These are phyloP conservation scores for Todus mexicanus DNA, from an alignment of 2,797 vertebrate species.

Conservation along the genomic window DNA sequence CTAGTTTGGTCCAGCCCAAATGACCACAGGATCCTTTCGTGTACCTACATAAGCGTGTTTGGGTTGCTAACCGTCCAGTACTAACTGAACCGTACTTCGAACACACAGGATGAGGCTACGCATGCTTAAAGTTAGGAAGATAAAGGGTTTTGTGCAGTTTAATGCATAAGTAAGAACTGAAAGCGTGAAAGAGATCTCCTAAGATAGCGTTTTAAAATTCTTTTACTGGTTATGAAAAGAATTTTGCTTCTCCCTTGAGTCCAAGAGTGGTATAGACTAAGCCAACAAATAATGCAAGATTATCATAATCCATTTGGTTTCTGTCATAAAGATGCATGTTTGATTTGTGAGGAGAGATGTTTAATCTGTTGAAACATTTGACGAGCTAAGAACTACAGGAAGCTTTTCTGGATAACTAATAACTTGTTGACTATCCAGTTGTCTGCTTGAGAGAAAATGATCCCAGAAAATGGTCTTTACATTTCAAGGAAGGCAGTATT, in stretches of 20 bases:
- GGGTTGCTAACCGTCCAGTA: accelerated
- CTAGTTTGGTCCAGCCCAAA: accelerated
- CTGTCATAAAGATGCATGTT: not conserved
- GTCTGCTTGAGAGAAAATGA: not conserved
- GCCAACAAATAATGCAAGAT: not conserved
- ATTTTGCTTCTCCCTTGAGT: not conserved
- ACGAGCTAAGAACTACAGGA: not conserved
- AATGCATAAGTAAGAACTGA: not conserved
- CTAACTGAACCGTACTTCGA: too few species aligned
- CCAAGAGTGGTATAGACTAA: not conserved
- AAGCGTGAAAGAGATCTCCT: not conserved
- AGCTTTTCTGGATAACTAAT: not conserved
- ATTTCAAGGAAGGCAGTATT: not conserved
- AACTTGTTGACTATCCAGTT: not conserved
- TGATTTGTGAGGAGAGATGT: not conserved
- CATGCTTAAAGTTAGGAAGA: not conserved
- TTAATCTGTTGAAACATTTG: not conserved
- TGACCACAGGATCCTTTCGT: accelerated
- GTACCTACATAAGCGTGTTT: accelerated
- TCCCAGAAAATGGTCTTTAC: not conserved
- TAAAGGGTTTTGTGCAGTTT: not conserved
- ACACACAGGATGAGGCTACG: accelerated
- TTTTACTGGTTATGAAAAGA: not conserved
- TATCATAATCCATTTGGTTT: not conserved
- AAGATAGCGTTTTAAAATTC: not conserved